Evolutionary conservation across 2,888 invertebrate species (phyloP).

Genomic region (Volucella bombylans): DNA sequence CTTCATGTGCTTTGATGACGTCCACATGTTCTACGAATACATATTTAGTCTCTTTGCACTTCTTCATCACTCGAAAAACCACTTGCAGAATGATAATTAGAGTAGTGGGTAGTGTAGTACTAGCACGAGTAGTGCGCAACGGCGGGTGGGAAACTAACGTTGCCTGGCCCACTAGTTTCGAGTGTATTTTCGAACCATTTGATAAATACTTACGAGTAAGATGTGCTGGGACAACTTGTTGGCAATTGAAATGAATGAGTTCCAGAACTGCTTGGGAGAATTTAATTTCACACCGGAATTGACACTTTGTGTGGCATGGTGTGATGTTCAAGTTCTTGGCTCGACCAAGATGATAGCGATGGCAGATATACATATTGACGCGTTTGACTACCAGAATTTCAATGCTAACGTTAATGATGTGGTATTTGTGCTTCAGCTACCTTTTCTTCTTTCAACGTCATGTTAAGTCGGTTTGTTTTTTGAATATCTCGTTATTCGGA

Average conservation of each 20-base stretch:
- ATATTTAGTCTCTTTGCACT: background rate
- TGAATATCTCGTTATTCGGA: conserved; percentile 6
- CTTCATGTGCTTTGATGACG: conserved; percentile 28
- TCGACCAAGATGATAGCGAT: background rate
- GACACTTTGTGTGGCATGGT: conserved; percentile 23
- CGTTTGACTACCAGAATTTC: conserved; percentile 17
- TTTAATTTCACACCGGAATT: conserved; percentile 39
- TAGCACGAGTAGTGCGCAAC: too few relatives aligned
- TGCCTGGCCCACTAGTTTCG: too few relatives aligned
- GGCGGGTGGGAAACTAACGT: too few relatives aligned
- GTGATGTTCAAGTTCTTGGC: conserved; percentile 40
- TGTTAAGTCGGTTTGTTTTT: background rate
- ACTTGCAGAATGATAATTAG: conserved; percentile 39
- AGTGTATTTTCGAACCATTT: too few relatives aligned
- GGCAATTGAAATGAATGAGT: background rate
- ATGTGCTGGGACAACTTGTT: conserved; percentile 24
- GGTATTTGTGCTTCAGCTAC: conserved; percentile 5
- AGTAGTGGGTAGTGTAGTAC: background rate
- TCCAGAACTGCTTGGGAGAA: conserved; percentile 4
- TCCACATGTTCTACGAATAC: background rate
- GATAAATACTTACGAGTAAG: too few relatives aligned
- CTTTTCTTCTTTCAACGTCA: conserved; percentile 45
- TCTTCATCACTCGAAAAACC: background rate
- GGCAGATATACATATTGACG: conserved; percentile 60
- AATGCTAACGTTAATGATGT: conserved; percentile 38